phyloP scores from a whole-genome alignment of 2,888 invertebrate genomes.

The Myopa tessellatipennis region DNA sequence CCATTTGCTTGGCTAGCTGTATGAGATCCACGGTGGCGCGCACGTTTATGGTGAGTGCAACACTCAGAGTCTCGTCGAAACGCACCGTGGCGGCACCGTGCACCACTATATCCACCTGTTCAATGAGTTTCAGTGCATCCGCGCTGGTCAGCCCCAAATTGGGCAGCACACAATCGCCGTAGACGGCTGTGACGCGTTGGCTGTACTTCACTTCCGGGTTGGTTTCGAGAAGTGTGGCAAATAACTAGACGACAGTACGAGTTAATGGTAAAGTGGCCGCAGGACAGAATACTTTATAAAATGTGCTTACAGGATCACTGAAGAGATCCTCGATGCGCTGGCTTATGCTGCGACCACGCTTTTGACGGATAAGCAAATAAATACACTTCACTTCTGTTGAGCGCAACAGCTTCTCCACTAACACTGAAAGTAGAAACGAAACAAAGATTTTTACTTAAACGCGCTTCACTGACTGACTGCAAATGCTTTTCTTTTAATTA shows the following conservation, averaged over 20 bases:
- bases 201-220: conserved; percentile 34
- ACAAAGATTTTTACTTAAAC: background rate
- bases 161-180: conserved; percentile 65
- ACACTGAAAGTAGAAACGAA: conserved; percentile 63
- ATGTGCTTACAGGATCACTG: conserved; percentile 72
- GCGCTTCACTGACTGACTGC: too few relatives aligned
- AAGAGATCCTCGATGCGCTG: conserved; percentile 77
- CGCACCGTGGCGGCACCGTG: conserved; percentile 92
- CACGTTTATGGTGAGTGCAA: conserved; percentile 78
- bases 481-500: conserved; percentile 2
- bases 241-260: conserved; percentile 42
- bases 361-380: conserved; percentile 72
- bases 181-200: conserved; percentile 60
- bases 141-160: conserved; percentile 64
- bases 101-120: conserved; percentile 73
- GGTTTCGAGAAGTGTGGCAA: conserved; percentile 42
- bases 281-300: background rate
- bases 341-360: conserved; percentile 74
- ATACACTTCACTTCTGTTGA: conserved; percentile 71
- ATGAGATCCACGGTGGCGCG: conserved; percentile 75
- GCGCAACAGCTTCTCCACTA: conserved; percentile 73
- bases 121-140: conserved; percentile 59
- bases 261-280: background rate
- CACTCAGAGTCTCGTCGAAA: conserved; percentile 78
- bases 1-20: conserved; percentile 73